These are phyloP conservation scores for Eurystomus glaucurus DNA, from an alignment of 2,797 vertebrate species.

Conservation along the genomic window DNA sequence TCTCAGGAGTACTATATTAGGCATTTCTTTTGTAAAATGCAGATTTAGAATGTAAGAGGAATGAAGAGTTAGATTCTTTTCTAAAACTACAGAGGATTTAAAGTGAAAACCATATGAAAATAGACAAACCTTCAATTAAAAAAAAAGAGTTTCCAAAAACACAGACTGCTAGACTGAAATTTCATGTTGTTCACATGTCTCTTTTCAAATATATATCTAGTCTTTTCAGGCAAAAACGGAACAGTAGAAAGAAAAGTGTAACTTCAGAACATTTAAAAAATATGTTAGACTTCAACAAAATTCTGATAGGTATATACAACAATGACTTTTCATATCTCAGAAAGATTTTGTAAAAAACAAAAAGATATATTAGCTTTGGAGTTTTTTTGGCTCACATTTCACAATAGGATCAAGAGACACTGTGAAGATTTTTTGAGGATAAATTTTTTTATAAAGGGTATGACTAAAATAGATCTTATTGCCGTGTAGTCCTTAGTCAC, in stretches of 20 bases:
- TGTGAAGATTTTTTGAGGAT: neutral
- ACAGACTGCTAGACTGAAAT: constrained; percentile 57
- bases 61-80: constrained; percentile 53
- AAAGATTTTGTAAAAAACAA: constrained; percentile 37
- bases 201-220: constrained; percentile 60
- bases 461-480: constrained; percentile 25
- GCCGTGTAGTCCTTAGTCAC: neutral
- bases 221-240: constrained; percentile 66
- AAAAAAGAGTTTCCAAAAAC: constrained; percentile 49
- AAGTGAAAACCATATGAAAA: constrained; percentile 72
- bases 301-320: constrained; percentile 32
- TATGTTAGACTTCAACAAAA: constrained; percentile 32
- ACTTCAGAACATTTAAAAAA: constrained; percentile 50
- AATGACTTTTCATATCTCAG: constrained; percentile 30
- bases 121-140: constrained; percentile 73
- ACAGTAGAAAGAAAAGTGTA: constrained; percentile 43
- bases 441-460: constrained; percentile 14
- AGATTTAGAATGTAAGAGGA: constrained; percentile 71
- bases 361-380: constrained; percentile 28
- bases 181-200: constrained; percentile 60
- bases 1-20: constrained; percentile 74
- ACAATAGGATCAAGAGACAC: constrained; percentile 12
- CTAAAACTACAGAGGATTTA: constrained; percentile 72
- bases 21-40: constrained; percentile 77
- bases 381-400: constrained; percentile 9